Base-by-base conservation (phyloP, 1,140 invertebrate species). In the Heterodera carotae region DNA sequence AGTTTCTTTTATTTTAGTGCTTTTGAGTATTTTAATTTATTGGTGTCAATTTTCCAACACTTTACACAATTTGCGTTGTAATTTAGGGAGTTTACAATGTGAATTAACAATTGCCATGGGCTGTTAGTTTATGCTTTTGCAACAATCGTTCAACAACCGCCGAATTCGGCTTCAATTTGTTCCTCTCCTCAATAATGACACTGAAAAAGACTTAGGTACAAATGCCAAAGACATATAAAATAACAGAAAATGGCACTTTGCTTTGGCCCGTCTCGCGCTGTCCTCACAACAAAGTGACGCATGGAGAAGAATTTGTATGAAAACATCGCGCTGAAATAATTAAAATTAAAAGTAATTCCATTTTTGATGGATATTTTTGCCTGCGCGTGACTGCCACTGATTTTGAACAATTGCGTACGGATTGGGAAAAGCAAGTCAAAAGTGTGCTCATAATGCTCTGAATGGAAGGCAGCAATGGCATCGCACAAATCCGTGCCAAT, bases 321-420 rank as follows among this genome's bases (percentile, higher is more conserved):
- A 90, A 4, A 90, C 79, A 76, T 90, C 89, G 59, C 89, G 60
- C 88, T 89, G 76, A 68, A 81, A 83, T 34, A 34, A 60, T 33
- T 36, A 33, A 33, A 80, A 36, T 68, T 2, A 25, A 48, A 67
- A 60, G 34, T 53, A n/a, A 33, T 29, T 66, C 75, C 69, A 36
- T 70, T 53, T 76, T 77, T 66, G 15, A 33, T 39, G n/a, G 48
- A 8, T 33, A 15, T 69, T 60, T 25, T 76, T 77, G 89, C 89
- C 87, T 90, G 90, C 56, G 90, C 90, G 84, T 91, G 84, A 70
- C 90, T 90, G 22, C 90, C 90, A 34, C 90, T 90, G 77, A 91
- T 90, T 36, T 83, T 82, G 66, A 88, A 75, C 29, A 91, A 80
- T 25, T 89, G 80, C 69, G 89, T 87, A 43, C 88, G 80, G n/a